These are phyloP conservation scores for Catalaphyllia jardinei DNA, from an alignment of 64 coral and sea anemone species.

Conservation along the genomic window DNA sequence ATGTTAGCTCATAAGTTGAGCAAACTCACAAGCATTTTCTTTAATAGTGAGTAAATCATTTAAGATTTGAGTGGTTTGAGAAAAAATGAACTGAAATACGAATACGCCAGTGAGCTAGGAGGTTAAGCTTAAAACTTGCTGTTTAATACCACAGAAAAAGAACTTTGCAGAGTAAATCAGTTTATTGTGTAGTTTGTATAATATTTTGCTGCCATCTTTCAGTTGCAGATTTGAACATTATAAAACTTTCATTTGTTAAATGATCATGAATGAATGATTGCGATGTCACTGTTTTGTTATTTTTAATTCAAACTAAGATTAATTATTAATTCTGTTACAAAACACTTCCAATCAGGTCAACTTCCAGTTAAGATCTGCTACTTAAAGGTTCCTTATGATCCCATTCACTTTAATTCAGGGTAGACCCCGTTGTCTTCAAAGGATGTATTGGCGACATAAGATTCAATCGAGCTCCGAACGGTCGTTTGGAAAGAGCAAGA, in stretches of 20 bases:
- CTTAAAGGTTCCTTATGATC: background rate
- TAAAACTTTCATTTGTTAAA: constrained; percentile 34
- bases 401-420: background rate
- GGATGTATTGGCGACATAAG: constrained; percentile 38
- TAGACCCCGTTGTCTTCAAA: background rate
- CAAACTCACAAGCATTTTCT: too few relatives aligned
- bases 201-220: background rate
- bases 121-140: too few relatives aligned
- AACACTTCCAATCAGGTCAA: background rate
- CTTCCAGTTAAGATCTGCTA: background rate
- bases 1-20: too few relatives aligned
- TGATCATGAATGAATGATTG: constrained; percentile 47
- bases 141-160: too few relatives aligned
- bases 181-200: background rate
- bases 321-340: constrained; percentile 20
- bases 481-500: constrained; percentile 8
- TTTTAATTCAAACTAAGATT: constrained; percentile 1
- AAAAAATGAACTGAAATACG: background rate
- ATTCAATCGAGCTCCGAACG: constrained; percentile 1
- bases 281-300: constrained; percentile 6
- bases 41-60: too few relatives aligned
- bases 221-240: background rate
- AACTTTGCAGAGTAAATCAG: too few relatives aligned
- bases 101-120: too few relatives aligned
- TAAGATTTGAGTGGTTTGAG: background rate